Conservation (phyloP, 2,113 vertebrate species). For the Marcusenius ussheri region DNA sequence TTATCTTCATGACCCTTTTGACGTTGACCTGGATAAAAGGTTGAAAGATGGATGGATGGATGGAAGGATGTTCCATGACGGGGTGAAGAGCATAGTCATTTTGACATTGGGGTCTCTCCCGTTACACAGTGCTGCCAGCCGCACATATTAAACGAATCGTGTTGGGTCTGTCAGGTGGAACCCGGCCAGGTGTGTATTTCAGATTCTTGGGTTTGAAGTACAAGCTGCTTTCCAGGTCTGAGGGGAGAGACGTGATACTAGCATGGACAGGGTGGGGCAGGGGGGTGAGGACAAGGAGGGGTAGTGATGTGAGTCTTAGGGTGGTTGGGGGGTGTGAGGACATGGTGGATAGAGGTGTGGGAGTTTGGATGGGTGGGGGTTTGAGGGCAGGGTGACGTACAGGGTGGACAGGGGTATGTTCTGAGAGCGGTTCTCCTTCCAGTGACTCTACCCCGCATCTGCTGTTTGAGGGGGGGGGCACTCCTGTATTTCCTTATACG, state of each 20-base stretch:
- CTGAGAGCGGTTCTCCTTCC: background rate
- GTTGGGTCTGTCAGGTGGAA: background rate
- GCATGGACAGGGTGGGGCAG: too few species aligned
- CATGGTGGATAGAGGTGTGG: too few species aligned
- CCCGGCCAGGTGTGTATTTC: background rate
- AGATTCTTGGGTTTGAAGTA: background rate
- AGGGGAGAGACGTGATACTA: background rate
- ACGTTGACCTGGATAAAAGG: background rate
- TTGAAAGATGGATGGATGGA: background rate
- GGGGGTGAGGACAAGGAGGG: too few species aligned
- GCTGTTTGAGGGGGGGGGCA: background rate
- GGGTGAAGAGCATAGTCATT: background rate
- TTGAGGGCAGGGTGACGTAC: background rate
- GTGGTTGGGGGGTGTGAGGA: too few species aligned
- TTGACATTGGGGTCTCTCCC: background rate
- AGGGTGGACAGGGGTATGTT: background rate
- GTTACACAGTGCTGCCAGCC: too few species aligned
- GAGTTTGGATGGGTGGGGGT: background rate
- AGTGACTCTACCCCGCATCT: background rate
- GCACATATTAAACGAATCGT: background rate
- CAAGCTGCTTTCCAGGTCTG: background rate
- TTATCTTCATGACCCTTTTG: background rate
- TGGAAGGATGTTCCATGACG: background rate
- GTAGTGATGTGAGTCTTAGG: too few species aligned
- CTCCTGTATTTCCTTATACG: background rate